These are phyloP conservation scores for Amiota mariae DNA, from an alignment of 2,888 invertebrate species.

Conservation along the genomic window DNA sequence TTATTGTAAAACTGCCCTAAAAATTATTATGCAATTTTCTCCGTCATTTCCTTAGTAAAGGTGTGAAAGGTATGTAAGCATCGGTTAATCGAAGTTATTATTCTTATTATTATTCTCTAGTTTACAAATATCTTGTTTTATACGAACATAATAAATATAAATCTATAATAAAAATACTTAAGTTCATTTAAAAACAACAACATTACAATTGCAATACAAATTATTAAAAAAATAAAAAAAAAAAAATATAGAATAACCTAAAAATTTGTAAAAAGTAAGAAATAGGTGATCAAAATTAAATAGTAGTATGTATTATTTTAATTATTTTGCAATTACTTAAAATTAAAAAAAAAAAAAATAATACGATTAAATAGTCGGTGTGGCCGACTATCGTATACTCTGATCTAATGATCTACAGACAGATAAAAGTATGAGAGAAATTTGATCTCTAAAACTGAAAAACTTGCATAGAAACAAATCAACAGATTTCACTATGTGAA, in stretches of 20 bases:
- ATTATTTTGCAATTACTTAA: neutral
- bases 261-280: neutral
- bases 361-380: neutral
- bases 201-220: neutral
- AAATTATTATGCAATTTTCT: too few relatives aligned
- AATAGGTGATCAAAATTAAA: conserved; percentile 1
- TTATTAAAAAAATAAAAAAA: neutral
- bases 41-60: too few relatives aligned
- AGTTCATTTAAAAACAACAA: neutral
- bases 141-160: neutral
- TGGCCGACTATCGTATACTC: neutral
- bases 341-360: neutral
- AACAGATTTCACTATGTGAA: too few relatives aligned
- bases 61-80: too few relatives aligned
- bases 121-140: neutral
- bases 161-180: neutral
- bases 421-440: too few relatives aligned
- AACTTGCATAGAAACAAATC: too few relatives aligned
- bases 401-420: too few relatives aligned
- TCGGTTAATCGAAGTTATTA: too few relatives aligned
- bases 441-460: too few relatives aligned
- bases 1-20: too few relatives aligned
- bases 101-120: too few relatives aligned
- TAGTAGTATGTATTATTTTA: neutral
- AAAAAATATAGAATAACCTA: too few relatives aligned